Conservation (phyloP, 2,113 vertebrate species). For the Cebus imitator region DNA sequence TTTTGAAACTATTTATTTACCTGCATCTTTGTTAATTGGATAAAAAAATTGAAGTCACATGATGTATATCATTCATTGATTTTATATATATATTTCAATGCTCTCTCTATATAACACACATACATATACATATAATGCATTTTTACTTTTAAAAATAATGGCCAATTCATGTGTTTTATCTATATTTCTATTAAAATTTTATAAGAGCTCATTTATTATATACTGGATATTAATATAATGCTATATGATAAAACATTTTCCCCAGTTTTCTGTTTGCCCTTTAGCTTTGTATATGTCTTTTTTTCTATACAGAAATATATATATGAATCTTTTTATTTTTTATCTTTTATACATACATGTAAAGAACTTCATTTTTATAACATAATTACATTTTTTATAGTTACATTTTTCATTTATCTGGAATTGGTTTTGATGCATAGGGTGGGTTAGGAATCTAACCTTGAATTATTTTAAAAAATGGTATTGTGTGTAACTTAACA, state of each 20-base stretch:
- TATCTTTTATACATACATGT: not conserved
- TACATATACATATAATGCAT: not conserved
- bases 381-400: not conserved
- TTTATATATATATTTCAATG: not conserved
- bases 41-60: conserved; percentile 27
- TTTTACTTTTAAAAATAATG: conserved; percentile 33
- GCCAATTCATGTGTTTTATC: not conserved
- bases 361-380: not conserved
- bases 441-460: not conserved
- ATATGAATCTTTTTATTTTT: not conserved
- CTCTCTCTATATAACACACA: not conserved
- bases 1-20: not conserved
- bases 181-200: not conserved
- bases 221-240: not conserved
- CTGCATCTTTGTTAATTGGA: not conserved
- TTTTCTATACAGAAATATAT: not conserved
- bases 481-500: not conserved
- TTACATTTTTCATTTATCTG: conserved; percentile 18
- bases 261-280: not conserved
- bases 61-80: not conserved
- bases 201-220: not conserved
- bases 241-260: not conserved
- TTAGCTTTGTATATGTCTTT: not conserved
- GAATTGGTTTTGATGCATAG: not conserved
- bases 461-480: not conserved